Evolutionary conservation across 2,888 invertebrate species (phyloP), one percentile per base, ranked within the genome.

Genomic region (Epinotia demarniana): DNA sequence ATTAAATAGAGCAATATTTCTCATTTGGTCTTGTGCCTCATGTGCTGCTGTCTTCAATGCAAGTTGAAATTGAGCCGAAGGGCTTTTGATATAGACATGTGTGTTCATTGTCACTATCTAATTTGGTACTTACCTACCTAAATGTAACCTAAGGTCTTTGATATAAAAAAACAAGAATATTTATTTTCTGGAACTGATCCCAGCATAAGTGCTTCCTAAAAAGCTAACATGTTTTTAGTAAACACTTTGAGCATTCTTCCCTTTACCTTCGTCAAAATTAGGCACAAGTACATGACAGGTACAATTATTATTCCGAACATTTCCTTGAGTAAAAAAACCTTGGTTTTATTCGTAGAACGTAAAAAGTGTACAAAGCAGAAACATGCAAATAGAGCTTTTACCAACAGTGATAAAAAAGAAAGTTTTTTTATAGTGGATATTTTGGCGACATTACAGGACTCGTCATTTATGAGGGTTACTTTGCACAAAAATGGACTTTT

Each of bases 381-480:
- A 72, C 75, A 72, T 75, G 71, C 75, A 75, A 72, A 75, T 75
- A 75, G 27, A 67, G 67, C 61, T 75, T 75, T 75, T 75, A 72
- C 72, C 71, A 67, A 62, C 71, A 57, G 72, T 72, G 75, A 75
- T 75, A 75, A 75, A 70, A 75, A 66, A 57, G 72, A 72, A 75
- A 71, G 66, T 61, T 75, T 75, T 70, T 75, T 72, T 75, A 75
- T 75, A 75, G 75, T 71, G 67, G 61, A 71, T 72, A 72, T 72
- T 72, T 72, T 72, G 72, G 72, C 27, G 23, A 33, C 66, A 75
- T 75, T 75, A 75, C 70, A 60, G 53, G 63, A 71, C 75, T 53
- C 49, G 55, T 71, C 70, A 71, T 75, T 74, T 74, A 70, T 75
- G 75, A 75, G 75, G 66, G 75, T 71, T 71, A 70, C 70, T 75